Percentiles rank a stretch among this genome's conserved stretches.
Evolutionary conservation across 2,797 vertebrate genomes (phyloP).

Genomic region (Jordanella pulchra): DNA sequence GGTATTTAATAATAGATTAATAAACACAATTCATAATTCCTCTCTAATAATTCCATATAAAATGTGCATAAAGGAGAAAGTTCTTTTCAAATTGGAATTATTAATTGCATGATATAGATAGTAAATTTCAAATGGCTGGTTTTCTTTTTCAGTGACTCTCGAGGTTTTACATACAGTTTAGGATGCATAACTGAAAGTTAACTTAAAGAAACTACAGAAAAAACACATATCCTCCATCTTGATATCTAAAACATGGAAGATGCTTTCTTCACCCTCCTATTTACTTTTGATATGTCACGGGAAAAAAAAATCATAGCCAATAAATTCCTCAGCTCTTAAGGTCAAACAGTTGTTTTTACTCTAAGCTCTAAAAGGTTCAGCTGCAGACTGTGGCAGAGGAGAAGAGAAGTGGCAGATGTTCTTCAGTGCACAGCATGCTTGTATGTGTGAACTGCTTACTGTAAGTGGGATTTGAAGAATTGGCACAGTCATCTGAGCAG

Average conservation of each 20-base stretch:
- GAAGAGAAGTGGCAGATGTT: constrained; percentile 69
- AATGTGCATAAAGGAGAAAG: too few relatives aligned
- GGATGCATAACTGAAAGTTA: not conserved
- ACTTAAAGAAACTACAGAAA: not conserved
- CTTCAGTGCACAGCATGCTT: constrained; percentile 39
- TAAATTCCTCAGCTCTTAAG: constrained; percentile 40
- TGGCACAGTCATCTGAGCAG: constrained; percentile 83
- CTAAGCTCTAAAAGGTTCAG: constrained; percentile 55
- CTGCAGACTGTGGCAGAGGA: constrained; percentile 63
- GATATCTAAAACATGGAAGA: not conserved
- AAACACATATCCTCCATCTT: not conserved
- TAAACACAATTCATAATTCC: too few relatives aligned
- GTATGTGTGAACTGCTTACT: constrained; percentile 71
- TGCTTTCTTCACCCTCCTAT: constrained; percentile 7
- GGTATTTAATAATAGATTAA: too few relatives aligned
- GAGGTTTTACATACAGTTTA: not conserved
- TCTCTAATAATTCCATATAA: too few relatives aligned
- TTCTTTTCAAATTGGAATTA: too few relatives aligned
- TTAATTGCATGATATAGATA: too few relatives aligned
- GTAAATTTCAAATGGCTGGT: too few relatives aligned
- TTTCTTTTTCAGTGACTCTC: too few relatives aligned
- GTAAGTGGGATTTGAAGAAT: constrained; percentile 88
- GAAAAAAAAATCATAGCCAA: constrained; percentile 53
- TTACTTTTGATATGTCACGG: constrained; percentile 24
- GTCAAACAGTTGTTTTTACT: constrained; percentile 56